Conservation (phyloP, 2,888 invertebrate genomes). For the Uloborus plumipes region DNA sequence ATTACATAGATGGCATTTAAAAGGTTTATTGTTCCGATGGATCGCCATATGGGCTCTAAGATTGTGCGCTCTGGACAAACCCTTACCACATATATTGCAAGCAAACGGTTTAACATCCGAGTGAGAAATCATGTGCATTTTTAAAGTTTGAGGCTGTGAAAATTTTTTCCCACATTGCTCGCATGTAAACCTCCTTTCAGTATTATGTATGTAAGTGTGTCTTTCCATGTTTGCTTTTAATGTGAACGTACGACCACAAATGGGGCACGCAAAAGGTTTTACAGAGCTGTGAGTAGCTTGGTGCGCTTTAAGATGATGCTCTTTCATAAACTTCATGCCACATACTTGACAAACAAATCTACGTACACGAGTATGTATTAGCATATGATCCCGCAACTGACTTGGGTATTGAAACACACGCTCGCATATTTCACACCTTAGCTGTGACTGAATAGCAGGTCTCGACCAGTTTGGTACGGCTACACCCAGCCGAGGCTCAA, state of each 20-base stretch:
- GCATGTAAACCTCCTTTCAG: conserved; percentile 70
- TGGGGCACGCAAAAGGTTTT: conserved; percentile 70
- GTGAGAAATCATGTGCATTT: conserved; percentile 72
- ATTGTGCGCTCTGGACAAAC: conserved; percentile 72
- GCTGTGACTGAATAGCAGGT: conserved; percentile 51
- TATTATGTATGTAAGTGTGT: conserved; percentile 71
- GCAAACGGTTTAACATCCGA: conserved; percentile 71
- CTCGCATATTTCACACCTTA: conserved; percentile 66
- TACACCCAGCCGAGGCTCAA: conserved; percentile 53
- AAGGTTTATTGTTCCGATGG: conserved; percentile 71
- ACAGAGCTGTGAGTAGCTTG: conserved; percentile 72
- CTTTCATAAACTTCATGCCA: conserved; percentile 73
- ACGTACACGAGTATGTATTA: conserved; percentile 70
- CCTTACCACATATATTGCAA: conserved; percentile 72
- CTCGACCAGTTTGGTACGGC: conserved; percentile 53
- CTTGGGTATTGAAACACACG: conserved; percentile 71
- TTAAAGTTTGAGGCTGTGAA: conserved; percentile 72
- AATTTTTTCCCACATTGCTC: conserved; percentile 71
- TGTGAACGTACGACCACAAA: conserved; percentile 71
- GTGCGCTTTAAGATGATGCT: conserved; percentile 72
- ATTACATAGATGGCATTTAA: conserved; percentile 71
- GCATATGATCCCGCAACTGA: conserved; percentile 71
- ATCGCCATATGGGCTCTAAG: conserved; percentile 72
- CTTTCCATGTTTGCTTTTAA: conserved; percentile 72
- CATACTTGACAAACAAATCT: conserved; percentile 72